Conservation (phyloP, 2,888 invertebrate species). For the Synergus itoensis region DNA sequence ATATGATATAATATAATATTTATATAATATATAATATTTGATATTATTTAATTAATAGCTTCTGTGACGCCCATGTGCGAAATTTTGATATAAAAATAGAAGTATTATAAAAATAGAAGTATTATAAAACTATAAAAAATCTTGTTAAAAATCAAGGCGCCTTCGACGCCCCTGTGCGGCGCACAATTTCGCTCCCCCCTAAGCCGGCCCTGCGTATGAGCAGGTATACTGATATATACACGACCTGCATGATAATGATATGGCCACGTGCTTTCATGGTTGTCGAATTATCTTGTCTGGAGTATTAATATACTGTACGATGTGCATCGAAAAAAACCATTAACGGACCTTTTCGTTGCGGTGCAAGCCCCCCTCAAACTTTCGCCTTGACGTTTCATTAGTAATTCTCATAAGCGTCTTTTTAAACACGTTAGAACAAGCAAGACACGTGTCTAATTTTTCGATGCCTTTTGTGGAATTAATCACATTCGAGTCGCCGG, state of each 20-base stretch:
- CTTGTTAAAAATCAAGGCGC: too few relatives aligned
- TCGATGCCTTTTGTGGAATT: neutral
- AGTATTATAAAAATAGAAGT: too few relatives aligned
- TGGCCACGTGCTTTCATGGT: constrained; percentile 65
- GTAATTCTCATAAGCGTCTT: neutral
- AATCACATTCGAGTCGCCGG: neutral
- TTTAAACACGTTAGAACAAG: constrained; percentile 5
- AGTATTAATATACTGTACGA: neutral
- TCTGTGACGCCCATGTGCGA: too few relatives aligned
- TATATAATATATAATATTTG: too few relatives aligned
- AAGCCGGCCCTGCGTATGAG: too few relatives aligned
- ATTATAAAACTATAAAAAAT: too few relatives aligned
- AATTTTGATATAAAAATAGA: too few relatives aligned
- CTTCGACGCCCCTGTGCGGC: too few relatives aligned
- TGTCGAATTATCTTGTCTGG: constrained; percentile 62
- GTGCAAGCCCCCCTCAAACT: neutral
- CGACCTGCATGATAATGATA: constrained; percentile 61
- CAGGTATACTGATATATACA: neutral
- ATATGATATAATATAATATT: too few relatives aligned
- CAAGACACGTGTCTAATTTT: constrained; percentile 3
- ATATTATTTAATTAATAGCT: too few relatives aligned
- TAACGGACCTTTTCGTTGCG: neutral
- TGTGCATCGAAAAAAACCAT: neutral
- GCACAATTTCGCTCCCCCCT: too few relatives aligned
- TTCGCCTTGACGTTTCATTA: constrained; percentile 3